Percentiles rank a stretch among this genome's conserved stretches.
phyloP scores from a whole-genome alignment of 2,888 invertebrate genomes.

The Lasioglossum calceatum region DNA sequence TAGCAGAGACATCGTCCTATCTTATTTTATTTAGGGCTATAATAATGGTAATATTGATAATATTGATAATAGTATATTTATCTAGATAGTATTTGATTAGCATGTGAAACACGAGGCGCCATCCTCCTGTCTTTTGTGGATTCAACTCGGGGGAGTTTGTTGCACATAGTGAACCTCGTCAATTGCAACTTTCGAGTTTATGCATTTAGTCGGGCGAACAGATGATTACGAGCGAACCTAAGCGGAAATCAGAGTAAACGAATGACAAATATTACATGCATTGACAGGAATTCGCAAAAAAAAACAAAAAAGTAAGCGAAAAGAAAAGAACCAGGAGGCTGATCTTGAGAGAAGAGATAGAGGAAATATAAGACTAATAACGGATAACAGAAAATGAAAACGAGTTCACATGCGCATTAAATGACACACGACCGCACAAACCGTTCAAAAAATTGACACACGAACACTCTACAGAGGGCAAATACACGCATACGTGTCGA shows the following conservation, averaged over 20 bases:
- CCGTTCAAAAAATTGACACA: slow-evolving; percentile 48
- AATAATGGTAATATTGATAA: slow-evolving; percentile 19
- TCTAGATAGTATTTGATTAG: slow-evolving; percentile 55
- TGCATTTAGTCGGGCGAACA: slow-evolving; percentile 65
- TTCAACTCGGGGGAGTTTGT: slow-evolving; percentile 82
- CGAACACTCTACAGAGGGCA: slow-evolving; percentile 34
- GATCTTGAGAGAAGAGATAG: slow-evolving; percentile 6
- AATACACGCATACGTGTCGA: slow-evolving; percentile 38
- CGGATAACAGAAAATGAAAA: slow-evolving; percentile 36
- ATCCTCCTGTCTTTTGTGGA: slow-evolving; percentile 62
- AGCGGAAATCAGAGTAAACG: slow-evolving; percentile 29
- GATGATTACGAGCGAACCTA: slow-evolving; percentile 25
- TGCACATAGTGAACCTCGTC: slow-evolving; percentile 69
- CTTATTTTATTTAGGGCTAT: slow-evolving; percentile 58
- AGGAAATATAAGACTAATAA: slow-evolving; percentile 32
- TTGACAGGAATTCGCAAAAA: background rate
- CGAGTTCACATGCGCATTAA: slow-evolving; percentile 70
- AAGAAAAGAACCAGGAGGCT: slow-evolving; percentile 3
- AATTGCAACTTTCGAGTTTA: slow-evolving; percentile 71
- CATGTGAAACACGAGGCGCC: slow-evolving; percentile 66
- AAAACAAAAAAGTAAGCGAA: background rate
- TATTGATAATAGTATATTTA: slow-evolving; percentile 56
- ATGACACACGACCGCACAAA: slow-evolving; percentile 69
- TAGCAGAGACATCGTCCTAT: slow-evolving; percentile 50
- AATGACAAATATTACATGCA: slow-evolving; percentile 14